Conservation (phyloP, 37 sponge, comb jelly and placozoan species). For the Ianthella basta region DNA sequence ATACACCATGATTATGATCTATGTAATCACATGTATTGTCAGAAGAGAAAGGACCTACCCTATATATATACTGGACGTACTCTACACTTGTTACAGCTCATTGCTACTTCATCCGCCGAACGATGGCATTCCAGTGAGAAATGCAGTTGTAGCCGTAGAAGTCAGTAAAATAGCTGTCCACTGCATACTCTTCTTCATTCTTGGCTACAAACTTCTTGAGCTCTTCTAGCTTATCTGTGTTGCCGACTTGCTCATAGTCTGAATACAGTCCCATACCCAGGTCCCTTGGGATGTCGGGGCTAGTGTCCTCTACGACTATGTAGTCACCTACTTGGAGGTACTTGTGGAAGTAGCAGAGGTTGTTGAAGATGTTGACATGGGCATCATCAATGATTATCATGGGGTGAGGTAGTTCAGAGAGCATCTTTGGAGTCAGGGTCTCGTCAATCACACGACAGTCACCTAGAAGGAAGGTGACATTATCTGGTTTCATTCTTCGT, state of each 20-base stretch:
- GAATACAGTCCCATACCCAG: slow-evolving; percentile 1
- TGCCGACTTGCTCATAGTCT: background rate
- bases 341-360: slow-evolving; percentile 45
- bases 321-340: slow-evolving; percentile 63
- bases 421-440: slow-evolving; percentile 34
- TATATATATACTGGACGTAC: too few species aligned
- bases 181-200: slow-evolving; percentile 34
- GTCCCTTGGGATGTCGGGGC: slow-evolving; percentile 31
- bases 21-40: too few species aligned
- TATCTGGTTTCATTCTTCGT: slow-evolving; percentile 44
- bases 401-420: slow-evolving; percentile 47
- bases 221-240: background rate
- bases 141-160: slow-evolving; percentile 65
- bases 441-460: slow-evolving; percentile 44
- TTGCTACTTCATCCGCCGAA: slow-evolving; percentile 42
- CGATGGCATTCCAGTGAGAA: slow-evolving; percentile 57
- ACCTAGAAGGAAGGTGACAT: slow-evolving; percentile 54
- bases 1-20: too few species aligned
- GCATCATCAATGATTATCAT: slow-evolving; percentile 61
- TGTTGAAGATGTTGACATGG: slow-evolving; percentile 40
- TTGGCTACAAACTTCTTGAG: slow-evolving; percentile 51
- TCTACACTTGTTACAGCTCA: too few species aligned
- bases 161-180: slow-evolving; percentile 60
- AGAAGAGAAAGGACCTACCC: too few species aligned
- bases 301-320: slow-evolving; percentile 50